A percentile compares a stretch with the other conserved stretches of the same genome.
Conservation (phyloP, 2,797 vertebrate genomes). For the Hippoglossus hippoglossus region DNA sequence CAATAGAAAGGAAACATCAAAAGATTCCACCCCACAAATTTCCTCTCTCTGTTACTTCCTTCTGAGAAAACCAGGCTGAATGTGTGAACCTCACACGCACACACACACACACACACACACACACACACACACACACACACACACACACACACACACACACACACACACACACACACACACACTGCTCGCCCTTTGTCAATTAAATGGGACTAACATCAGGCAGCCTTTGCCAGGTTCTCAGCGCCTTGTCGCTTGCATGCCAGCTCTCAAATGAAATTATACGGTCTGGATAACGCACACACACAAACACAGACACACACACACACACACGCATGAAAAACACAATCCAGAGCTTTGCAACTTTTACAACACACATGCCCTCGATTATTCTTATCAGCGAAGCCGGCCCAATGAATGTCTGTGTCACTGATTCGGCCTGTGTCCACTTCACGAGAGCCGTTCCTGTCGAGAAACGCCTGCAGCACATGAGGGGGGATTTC, state of each 20-base stretch:
- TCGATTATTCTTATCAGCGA: neutral
- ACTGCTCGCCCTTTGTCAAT: conserved; percentile 45
- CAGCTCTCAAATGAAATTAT: conserved; percentile 51
- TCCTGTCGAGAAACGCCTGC: neutral
- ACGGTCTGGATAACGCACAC: conserved; percentile 18
- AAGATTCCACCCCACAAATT: neutral
- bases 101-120: conserved; percentile 22
- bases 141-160: conserved; percentile 18
- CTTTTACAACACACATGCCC: neutral
- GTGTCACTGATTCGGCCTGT: neutral
- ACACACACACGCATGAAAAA: conserved; percentile 1
- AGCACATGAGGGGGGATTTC: neutral
- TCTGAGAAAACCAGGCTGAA: conserved; percentile 47
- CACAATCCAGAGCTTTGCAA: conserved; percentile 21
- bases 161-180: conserved; percentile 1
- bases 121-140: conserved; percentile 7
- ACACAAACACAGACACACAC: neutral
- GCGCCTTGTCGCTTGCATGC: conserved; percentile 65
- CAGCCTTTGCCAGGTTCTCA: conserved; percentile 60
- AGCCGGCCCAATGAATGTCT: neutral
- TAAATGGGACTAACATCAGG: conserved; percentile 56
- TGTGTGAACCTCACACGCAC: conserved; percentile 41
- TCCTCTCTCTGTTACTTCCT: conserved; percentile 41
- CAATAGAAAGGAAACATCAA: conserved; percentile 11
- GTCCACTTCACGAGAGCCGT: too few relatives aligned